Base-by-base conservation (phyloP, 2,888 invertebrate genomes). In the Orgyia antiqua region DNA sequence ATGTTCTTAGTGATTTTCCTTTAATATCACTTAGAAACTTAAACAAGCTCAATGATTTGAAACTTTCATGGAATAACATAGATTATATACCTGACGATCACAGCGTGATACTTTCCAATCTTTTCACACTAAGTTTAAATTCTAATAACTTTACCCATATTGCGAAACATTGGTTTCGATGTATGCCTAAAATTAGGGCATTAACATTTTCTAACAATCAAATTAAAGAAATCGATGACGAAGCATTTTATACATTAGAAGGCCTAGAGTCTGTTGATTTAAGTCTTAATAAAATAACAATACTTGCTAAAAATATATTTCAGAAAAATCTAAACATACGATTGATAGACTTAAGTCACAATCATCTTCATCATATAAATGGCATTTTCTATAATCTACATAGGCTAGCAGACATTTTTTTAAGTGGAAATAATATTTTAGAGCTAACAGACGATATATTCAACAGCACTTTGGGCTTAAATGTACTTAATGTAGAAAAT, bases 401-500 rank as follows among this genome's bases (percentile, higher is more conserved):
- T 0, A 92, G 93, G 40, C 80, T 97, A 12, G 89, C 92, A 29
- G 96, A 97, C 73, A 84, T 96, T 37, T 95, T 95, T 67, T 83
- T 96, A 10, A 93, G 94, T 1, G 95, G 95, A 73, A 97, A 97
- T 68, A 96, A 96, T 69, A 93, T 97, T 37, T 77, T 95, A 15
- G 94, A 95, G 64, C 88, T 97, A 51, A 91, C 94, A 0, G 89
- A 91, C 4, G 93, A 94, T 51, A 92, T 94, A 20, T 96, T 95
- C 62, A 89, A 90, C 10, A 94, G 94, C 43, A 93, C 94, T 3
- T 82, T 89, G 0, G 91, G 91, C 42, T 83, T 97, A 35, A 91
- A 92, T 8, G 93, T 95, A 35, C 90, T 97, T 29, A 94, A 96
- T 74, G 80, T 96, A 51, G 95, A 96, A 63, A 93, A 94, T 44